Base-by-base conservation (phyloP, 2,113 vertebrate genomes). In the Melanostigma gelatinosum region DNA sequence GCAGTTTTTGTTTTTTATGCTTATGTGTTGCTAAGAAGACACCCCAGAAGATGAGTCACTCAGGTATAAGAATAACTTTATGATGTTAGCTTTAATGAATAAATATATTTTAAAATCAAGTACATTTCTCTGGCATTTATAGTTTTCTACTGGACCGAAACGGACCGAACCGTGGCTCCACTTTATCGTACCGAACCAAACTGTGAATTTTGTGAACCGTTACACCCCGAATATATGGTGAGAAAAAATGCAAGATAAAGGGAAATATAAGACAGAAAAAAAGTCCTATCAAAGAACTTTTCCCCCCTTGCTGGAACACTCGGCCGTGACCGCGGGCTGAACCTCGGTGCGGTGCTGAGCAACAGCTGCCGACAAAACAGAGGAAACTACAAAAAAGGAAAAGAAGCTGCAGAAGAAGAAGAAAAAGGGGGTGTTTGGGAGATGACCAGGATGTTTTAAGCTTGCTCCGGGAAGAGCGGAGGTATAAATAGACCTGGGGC, bases 321-420 rank as follows among this genome's bases (percentile, higher is more conserved):
- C 83, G 85, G 77, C 79, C 65, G 36, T 91, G 91, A 92, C 91
- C 90, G 89, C 82, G 34, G 85, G 88, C 85, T 92, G 91, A 92
- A 92, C 92, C 85, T 84, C n/a, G 15, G 65, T 71, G 69, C 79
- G 16, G 84, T 87, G 87, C 90, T 87, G 86, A 90, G 90, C 87
- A 92, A 92, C 90, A 92, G 91, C 88, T 91, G 88, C 90, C 12
- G 76, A 91, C 81, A 82, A 55, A 24, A 81, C 82, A 85, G 72
- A 79, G 76, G 85, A 85, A 87, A 86, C 79, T 65, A 63, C 15
- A 75, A 55, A 77, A 77, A 54, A 52, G 44, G 15, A 73, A 84
- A 70, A 79, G n/a, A 68, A 29, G 70, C 66, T 68, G 66, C 15
- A 73, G 64, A 78, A 79, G 72, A 74, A 79, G 62, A 34, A 79